phyloP scores from a whole-genome alignment of 2,888 invertebrate genomes.

The Ophion ventricosus region DNA sequence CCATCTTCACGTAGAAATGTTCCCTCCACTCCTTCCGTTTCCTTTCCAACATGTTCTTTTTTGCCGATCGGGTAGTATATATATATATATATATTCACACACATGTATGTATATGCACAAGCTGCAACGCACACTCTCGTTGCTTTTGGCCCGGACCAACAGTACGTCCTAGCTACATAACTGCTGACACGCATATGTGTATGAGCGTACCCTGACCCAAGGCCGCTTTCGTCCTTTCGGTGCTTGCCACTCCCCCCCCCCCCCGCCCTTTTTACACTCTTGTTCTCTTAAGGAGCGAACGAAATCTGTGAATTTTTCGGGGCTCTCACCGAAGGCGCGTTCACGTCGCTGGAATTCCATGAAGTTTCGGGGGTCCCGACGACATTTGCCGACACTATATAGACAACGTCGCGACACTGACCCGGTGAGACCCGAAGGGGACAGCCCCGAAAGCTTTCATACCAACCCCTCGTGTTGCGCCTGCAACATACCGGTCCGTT shows the following conservation, averaged over 20 bases:
- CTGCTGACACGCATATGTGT: slow-evolving; percentile 32
- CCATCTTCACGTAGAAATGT: slow-evolving; percentile 67
- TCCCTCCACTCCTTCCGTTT: slow-evolving; percentile 65
- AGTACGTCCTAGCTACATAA: slow-evolving; percentile 26
- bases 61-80: slow-evolving; percentile 6
- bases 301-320: slow-evolving; percentile 76
- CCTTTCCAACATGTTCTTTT: slow-evolving; percentile 53
- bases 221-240: slow-evolving; percentile 36
- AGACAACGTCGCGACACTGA: slow-evolving; percentile 58
- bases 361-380: slow-evolving; percentile 47
- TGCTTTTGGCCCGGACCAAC: slow-evolving; percentile 14
- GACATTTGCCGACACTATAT: slow-evolving; percentile 57
- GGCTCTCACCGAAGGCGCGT: slow-evolving; percentile 24
- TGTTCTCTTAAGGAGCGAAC: slow-evolving; percentile 65
- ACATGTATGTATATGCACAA: slow-evolving; percentile 10
- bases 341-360: slow-evolving; percentile 69
- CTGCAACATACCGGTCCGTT: too few species aligned
- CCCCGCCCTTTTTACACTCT: slow-evolving; percentile 21
- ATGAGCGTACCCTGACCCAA: slow-evolving; percentile 25
- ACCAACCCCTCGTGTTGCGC: slow-evolving; percentile 46
- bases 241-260: slow-evolving; percentile 39
- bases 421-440: slow-evolving; percentile 39
- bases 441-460: slow-evolving; percentile 58
- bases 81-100: not conserved
- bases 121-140: slow-evolving; percentile 49